phyloP scores from a whole-genome alignment of 2,888 invertebrate species.

The Drosophila rellima region DNA sequence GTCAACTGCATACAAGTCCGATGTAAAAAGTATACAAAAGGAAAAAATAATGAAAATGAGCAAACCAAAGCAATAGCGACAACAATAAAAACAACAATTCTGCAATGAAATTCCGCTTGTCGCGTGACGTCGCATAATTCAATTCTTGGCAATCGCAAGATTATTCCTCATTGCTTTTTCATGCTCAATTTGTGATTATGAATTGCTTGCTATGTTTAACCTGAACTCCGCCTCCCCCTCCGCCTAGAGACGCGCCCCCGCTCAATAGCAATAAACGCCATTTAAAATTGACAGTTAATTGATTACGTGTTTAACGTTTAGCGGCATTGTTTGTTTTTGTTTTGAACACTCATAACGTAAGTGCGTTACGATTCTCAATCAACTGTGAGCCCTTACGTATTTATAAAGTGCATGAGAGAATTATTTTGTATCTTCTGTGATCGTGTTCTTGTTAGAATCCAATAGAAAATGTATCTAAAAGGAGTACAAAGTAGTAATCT shows the following conservation, averaged over 20 bases:
- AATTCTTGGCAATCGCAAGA: constrained; percentile 50
- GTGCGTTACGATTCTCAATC: constrained; percentile 32
- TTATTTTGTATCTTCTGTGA: background rate
- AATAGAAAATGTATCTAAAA: background rate
- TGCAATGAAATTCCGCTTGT: constrained; percentile 48
- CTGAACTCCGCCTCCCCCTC: constrained; percentile 6
- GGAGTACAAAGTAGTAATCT: background rate
- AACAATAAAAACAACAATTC: constrained; percentile 22
- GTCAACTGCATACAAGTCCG: constrained; percentile 21
- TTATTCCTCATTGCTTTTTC: constrained; percentile 52
- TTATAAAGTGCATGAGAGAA: background rate
- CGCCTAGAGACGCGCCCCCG: background rate
- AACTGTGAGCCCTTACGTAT: constrained; percentile 1
- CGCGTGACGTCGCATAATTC: constrained; percentile 67
- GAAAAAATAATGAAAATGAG: constrained; percentile 13
- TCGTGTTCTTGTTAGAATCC: background rate
- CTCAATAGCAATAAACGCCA: constrained; percentile 14
- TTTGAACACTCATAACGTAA: constrained; percentile 21
- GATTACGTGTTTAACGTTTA: constrained; percentile 38
- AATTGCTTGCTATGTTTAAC: constrained; percentile 44
- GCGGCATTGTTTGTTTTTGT: constrained; percentile 28
- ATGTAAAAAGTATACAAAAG: constrained; percentile 28
- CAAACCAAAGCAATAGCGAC: constrained; percentile 2
- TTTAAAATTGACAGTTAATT: constrained; percentile 50
- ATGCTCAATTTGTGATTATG: constrained; percentile 60